A percentile compares a stretch with the other conserved stretches of the same genome.
Evolutionary conservation across 2,113 vertebrate species (phyloP).

Genomic region (Coracopsis vasa): DNA sequence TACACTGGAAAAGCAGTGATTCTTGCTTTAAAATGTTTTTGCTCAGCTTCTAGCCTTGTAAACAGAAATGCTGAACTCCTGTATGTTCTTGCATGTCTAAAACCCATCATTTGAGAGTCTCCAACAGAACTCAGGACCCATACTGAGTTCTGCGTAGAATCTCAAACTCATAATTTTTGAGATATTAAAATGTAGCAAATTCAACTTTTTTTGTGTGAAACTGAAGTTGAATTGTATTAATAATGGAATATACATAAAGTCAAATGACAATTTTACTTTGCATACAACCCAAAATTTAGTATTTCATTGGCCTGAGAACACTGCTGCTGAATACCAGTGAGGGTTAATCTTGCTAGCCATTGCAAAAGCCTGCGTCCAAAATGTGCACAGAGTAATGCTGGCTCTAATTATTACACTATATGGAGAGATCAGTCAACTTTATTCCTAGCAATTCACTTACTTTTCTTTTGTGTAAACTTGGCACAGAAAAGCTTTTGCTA

Average conservation of each 20-base stretch:
- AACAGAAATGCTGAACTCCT: neutral
- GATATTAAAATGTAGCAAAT: neutral
- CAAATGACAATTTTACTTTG: neutral
- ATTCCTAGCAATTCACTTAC: slow-evolving; percentile 65
- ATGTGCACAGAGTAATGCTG: slow-evolving; percentile 30
- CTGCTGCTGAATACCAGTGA: neutral
- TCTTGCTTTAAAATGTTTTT: neutral
- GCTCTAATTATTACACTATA: slow-evolving; percentile 61
- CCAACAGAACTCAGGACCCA: neutral
- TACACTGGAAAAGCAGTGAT: neutral
- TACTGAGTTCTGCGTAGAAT: neutral
- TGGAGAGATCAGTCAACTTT: slow-evolving; percentile 65
- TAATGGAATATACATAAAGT: neutral
- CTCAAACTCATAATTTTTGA: neutral
- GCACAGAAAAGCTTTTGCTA: slow-evolving; percentile 53
- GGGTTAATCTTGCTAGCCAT: slow-evolving; percentile 45
- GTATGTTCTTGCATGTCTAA: neutral
- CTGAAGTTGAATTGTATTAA: neutral
- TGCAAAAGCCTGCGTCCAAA: slow-evolving; percentile 51
- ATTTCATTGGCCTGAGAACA: neutral
- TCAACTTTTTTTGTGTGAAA: neutral
- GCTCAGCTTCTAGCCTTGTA: neutral
- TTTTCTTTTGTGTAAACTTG: slow-evolving; percentile 73
- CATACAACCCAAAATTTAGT: neutral
- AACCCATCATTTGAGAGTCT: neutral